Conservation (phyloP, 2,797 vertebrate species). For the Coregonus suidteri region DNA sequence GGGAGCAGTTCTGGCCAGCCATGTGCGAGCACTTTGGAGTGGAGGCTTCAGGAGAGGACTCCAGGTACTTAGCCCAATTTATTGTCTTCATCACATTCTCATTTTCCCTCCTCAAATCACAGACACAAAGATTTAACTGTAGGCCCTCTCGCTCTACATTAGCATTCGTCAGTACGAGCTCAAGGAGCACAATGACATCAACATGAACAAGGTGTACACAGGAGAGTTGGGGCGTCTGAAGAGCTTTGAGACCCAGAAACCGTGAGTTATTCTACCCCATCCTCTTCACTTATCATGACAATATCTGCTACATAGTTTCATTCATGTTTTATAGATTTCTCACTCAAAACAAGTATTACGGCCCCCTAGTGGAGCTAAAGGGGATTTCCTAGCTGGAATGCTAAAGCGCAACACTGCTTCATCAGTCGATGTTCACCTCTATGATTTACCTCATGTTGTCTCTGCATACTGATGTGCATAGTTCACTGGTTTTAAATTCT, state of each 20-base stretch:
- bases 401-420: background rate
- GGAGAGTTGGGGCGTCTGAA: conserved; percentile 95
- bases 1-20: conserved; percentile 98
- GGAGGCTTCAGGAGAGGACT: conserved; percentile 93
- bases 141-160: conserved; percentile 9
- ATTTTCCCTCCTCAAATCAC: conserved; percentile 76
- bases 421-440: too few relatives aligned
- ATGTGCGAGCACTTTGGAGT: conserved; percentile 97
- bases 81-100: background rate
- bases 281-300: background rate
- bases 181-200: conserved; percentile 83
- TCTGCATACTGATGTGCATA: too few relatives aligned
- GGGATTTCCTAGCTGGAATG: background rate
- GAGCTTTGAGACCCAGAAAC: conserved; percentile 96
- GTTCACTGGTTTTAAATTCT: background rate
- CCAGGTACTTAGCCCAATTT: conserved; percentile 77
- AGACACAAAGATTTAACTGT: background rate
- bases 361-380: conserved; percentile 48
- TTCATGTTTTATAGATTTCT: background rate
- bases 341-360: conserved; percentile 3
- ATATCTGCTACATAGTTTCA: background rate
- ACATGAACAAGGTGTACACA: conserved; percentile 85
- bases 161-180: conserved; percentile 98
- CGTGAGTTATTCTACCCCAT: conserved; percentile 78
- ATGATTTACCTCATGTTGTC: too few relatives aligned